A percentile compares a stretch with the other conserved stretches of the same genome.
Conservation (phyloP, 1,140 invertebrate species). For the Megathymus violae region DNA sequence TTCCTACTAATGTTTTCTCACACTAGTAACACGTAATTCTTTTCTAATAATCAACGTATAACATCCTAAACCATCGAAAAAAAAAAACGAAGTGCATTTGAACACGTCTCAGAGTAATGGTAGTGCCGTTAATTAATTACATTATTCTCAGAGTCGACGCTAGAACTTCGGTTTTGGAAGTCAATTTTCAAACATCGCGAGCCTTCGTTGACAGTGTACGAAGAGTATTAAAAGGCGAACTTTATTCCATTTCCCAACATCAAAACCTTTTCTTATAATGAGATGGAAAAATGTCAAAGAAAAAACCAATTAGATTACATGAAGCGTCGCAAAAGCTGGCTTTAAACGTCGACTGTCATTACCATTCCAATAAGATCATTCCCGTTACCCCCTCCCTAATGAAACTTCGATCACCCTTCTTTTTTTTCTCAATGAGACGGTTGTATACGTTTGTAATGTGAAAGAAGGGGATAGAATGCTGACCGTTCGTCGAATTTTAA, state of each 20-base stretch:
- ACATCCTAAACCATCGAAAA: no score
- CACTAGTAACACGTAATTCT: no score
- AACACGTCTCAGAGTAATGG: no score
- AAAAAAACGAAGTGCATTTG: no score
- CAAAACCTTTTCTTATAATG: constrained; percentile 12
- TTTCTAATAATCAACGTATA: no score
- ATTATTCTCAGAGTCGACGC: no score
- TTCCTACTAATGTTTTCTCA: no score
- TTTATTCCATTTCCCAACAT: constrained; percentile 1
- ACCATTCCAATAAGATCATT: constrained; percentile 70
- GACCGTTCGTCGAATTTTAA: constrained; percentile 80
- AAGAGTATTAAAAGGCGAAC: neutral
- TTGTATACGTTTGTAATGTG: constrained; percentile 37
- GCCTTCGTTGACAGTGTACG: no score
- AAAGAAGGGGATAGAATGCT: constrained; percentile 53
- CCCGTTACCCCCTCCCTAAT: constrained; percentile 54
- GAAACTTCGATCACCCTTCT: constrained; percentile 72
- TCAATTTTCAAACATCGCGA: no score
- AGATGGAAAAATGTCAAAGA: constrained; percentile 17
- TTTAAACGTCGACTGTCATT: constrained; percentile 59
- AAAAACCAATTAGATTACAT: constrained; percentile 49
- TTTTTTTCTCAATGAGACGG: constrained; percentile 61
- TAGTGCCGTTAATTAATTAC: no score
- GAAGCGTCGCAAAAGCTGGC: constrained; percentile 40
- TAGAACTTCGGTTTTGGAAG: no score